Conservation (phyloP, 2,113 vertebrate genomes). For the Macquaria ambigua region DNA sequence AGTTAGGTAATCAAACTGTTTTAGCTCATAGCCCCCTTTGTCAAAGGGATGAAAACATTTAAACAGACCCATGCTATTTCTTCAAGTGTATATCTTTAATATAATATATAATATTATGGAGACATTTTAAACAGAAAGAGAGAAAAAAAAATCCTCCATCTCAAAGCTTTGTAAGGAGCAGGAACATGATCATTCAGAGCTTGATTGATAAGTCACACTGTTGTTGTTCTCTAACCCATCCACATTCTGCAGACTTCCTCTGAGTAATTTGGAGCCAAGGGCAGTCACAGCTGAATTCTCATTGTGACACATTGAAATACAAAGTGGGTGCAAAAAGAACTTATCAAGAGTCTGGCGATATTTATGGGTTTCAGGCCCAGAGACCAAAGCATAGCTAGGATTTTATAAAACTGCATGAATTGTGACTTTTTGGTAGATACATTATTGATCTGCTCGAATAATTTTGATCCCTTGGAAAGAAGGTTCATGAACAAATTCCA, state of each 20-base stretch:
- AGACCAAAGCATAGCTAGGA: slow-evolving; percentile 5
- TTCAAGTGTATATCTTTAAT: slow-evolving; percentile 37
- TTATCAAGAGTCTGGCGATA: slow-evolving; percentile 47
- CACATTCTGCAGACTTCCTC: slow-evolving; percentile 55
- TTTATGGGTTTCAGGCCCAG: slow-evolving; percentile 39
- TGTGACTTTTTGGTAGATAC: slow-evolving; percentile 34
- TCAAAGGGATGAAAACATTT: slow-evolving; percentile 42
- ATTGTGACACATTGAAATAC: slow-evolving; percentile 66
- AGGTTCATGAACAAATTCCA: slow-evolving; percentile 15
- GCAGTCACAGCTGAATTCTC: slow-evolving; percentile 68
- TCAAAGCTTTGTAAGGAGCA: slow-evolving; percentile 19
- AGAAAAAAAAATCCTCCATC: background rate
- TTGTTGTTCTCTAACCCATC: slow-evolving; percentile 63
- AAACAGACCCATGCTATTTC: slow-evolving; percentile 33
- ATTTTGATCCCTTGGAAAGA: slow-evolving; percentile 37
- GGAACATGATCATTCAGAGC: slow-evolving; percentile 49
- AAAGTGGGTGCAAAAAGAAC: slow-evolving; percentile 54
- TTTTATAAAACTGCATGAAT: slow-evolving; percentile 29
- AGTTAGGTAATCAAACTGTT: slow-evolving; percentile 23
- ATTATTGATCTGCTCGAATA: slow-evolving; percentile 52
- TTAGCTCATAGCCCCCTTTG: slow-evolving; percentile 38
- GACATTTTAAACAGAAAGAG: slow-evolving; percentile 11
- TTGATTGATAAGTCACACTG: slow-evolving; percentile 50
- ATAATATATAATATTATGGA: slow-evolving; percentile 1
- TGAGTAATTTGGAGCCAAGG: slow-evolving; percentile 66